These are phyloP conservation scores for Zoanthus solanderi DNA, from an alignment of 92 coral and sea anemone species.

Conservation along the genomic window DNA sequence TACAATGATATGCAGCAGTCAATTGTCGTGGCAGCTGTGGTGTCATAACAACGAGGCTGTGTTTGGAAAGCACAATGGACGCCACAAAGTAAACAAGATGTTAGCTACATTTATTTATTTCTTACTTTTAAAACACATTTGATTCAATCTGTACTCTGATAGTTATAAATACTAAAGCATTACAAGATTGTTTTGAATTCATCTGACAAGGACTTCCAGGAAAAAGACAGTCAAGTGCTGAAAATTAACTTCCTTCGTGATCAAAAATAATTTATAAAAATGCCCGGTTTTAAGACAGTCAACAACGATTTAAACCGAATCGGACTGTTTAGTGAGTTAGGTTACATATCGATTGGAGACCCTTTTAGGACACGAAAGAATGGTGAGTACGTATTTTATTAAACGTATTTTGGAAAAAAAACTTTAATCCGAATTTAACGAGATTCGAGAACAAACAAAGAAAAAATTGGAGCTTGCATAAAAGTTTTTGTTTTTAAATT, in stretches of 20 bases:
- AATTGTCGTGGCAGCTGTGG: slow-evolving; percentile 60
- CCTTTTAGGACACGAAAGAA: slow-evolving; percentile 75
- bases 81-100: neutral
- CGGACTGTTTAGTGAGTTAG: slow-evolving; percentile 94
- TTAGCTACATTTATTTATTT: neutral
- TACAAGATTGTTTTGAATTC: neutral
- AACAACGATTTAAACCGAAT: slow-evolving; percentile 95
- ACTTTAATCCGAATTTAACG: neutral
- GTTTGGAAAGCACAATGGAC: neutral
- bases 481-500: too few species aligned
- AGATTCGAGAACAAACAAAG: too few species aligned
- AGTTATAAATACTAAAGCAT: neutral
- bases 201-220: neutral
- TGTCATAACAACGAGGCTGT: slow-evolving; percentile 23
- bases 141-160: neutral
- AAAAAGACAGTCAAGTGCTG: neutral
- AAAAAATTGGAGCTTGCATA: too few species aligned
- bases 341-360: slow-evolving; percentile 96
- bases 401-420: neutral
- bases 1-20: slow-evolving; percentile 32
- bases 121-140: neutral
- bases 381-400: slow-evolving; percentile 63
- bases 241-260: neutral
- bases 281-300: slow-evolving; percentile 54
- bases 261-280: neutral